Evolutionary conservation across 1,140 invertebrate species (phyloP), one percentile per base, ranked within the genome.

Genomic region (Musca vetustissima): DNA sequence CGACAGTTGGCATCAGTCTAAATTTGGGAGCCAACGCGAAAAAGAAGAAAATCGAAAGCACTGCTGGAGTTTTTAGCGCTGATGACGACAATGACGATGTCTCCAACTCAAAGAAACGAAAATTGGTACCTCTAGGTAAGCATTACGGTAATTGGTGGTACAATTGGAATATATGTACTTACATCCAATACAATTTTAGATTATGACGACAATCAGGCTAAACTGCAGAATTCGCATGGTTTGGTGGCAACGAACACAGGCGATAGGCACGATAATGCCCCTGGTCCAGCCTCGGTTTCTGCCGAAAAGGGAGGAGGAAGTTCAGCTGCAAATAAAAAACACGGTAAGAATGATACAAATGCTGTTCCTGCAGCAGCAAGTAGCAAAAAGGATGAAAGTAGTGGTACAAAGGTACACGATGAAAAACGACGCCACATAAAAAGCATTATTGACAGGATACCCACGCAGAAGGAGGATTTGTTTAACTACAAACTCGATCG

Each of bases 341-440:
- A 80, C 57, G 75, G 75, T 73, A 80, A 80, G 73, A 76, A 77
- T 74, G 78, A 80, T 71, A 71, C 71, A 71, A 71, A 72, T 53
- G 59, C 24, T 68, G 36, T 50, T 71, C 71, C 71, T 11, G 80
- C 82, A 69, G 80, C 82, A 69, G 85, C 89, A 76, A 84, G 87
- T 73, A 86, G 89, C 66, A 91, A 90, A 81, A 85, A 88, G 79
- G 84, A 85, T 19, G 89, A 90, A 73, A 88, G 88, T 77, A 86
- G 87, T 73, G 85, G 86, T 73, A 75, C 77, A 28, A 92, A 91
- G 79, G 90, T 88, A 69, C 92, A 93, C 73, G 97, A 98, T 84
- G 98, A 99, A 83, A 98, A 99, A 83, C 86, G 94, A 57, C 94
- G 95, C 76, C 91, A 96, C 81, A 97, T 99, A 73, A 98, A 98